A percentile compares a stretch with the other conserved stretches of the same genome.
Evolutionary conservation across 2,113 vertebrate genomes (phyloP).

Genomic region (Cyphomyrus discorhynchus): DNA sequence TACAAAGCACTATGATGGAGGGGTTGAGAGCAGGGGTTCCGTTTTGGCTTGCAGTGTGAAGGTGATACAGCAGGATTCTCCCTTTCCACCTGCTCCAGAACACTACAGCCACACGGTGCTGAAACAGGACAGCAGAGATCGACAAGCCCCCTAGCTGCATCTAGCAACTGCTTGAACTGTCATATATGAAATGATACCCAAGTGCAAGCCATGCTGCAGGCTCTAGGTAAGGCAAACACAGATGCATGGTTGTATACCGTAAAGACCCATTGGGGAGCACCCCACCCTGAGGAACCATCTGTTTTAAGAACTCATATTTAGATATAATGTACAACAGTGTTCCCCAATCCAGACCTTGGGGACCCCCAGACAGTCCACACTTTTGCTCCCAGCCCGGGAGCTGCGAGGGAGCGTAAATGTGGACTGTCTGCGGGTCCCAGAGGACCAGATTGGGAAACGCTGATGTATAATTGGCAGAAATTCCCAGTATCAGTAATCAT

Average conservation of each 20-base stretch:
- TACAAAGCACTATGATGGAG: neutral
- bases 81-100: too few species aligned
- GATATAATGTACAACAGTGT: neutral
- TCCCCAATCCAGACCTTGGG: neutral
- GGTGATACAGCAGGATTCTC: neutral
- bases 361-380: neutral
- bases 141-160: neutral
- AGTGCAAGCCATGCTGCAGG: too few species aligned
- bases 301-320: neutral
- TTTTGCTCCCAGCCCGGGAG: neutral
- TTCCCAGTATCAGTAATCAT: neutral
- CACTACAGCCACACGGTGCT: neutral
- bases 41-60: neutral
- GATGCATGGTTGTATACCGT: too few species aligned
- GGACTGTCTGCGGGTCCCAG: neutral
- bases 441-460: neutral
- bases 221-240: too few species aligned
- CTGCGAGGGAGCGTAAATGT: neutral
- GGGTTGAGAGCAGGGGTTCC: neutral
- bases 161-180: neutral
- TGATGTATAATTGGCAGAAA: neutral
- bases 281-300: too few species aligned
- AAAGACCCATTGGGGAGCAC: too few species aligned
- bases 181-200: too few species aligned
- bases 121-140: neutral